phyloP scores from a whole-genome alignment of 2,797 vertebrate genomes.

The Lepilemur septentrionalis region DNA sequence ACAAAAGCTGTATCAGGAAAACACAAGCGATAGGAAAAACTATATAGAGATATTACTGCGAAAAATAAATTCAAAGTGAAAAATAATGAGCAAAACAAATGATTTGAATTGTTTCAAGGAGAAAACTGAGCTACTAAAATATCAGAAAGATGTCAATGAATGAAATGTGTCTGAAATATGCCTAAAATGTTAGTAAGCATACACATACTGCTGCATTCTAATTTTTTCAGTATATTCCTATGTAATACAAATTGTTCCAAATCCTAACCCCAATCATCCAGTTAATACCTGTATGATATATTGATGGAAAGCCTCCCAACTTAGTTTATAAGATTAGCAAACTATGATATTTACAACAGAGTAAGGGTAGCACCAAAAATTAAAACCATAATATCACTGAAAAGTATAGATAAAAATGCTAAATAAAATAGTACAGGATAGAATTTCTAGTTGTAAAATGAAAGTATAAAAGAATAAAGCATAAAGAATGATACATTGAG shows the following conservation, averaged over 20 bases:
- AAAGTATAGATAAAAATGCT: not conserved
- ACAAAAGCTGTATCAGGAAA: not conserved
- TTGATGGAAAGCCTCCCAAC: not conserved
- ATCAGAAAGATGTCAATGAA: not conserved
- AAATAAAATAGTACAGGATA: not conserved
- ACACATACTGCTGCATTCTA: not conserved
- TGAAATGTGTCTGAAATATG: not conserved
- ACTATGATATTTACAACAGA: not conserved
- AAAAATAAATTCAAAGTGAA: not conserved
- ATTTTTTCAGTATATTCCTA: not conserved
- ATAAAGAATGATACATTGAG: not conserved
- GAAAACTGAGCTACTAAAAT: not conserved
- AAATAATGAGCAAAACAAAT: not conserved
- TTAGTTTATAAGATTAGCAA: not conserved
- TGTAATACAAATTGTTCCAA: not conserved
- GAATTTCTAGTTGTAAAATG: not conserved
- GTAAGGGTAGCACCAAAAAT: not conserved
- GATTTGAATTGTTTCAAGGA: not conserved
- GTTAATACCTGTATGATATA: not conserved
- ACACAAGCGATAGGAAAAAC: not conserved
- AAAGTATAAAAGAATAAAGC: not conserved
- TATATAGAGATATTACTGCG: not conserved
- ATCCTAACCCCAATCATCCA: not conserved
- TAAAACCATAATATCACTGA: not conserved
- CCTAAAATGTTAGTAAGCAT: not conserved